Evolutionary conservation across 2,797 vertebrate genomes (phyloP).

Genomic region (Myiothlypis chrysogaster): DNA sequence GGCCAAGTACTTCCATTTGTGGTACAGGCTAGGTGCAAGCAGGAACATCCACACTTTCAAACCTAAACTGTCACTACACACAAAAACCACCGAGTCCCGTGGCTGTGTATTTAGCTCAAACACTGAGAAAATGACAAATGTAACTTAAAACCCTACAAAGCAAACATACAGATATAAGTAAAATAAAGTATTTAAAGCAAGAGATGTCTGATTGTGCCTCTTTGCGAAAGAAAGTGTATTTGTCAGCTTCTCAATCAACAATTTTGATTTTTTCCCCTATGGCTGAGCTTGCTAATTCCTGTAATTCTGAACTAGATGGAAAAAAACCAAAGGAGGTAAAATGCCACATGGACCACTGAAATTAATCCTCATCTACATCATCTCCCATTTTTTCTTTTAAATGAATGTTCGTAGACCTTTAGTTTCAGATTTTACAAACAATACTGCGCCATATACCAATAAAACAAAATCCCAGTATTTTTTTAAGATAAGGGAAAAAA

Average conservation of each 20-base stretch:
- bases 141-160: not conserved
- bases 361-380: not conserved
- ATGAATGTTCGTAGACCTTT: not conserved
- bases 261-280: not conserved
- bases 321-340: not conserved
- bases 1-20: not conserved
- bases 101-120: not conserved
- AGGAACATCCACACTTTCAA: fast-evolving
- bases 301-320: not conserved
- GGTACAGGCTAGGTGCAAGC: not conserved
- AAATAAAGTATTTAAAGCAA: not conserved
- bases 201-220: not conserved
- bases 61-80: not conserved
- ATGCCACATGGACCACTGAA: not conserved
- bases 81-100: fast-evolving
- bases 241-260: not conserved
- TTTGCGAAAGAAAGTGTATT: not conserved
- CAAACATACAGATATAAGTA: not conserved
- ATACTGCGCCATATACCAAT: not conserved
- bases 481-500: not conserved
- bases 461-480: not conserved
- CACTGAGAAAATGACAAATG: not conserved
- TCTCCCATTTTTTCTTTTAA: not conserved
- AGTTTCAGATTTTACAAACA: not conserved
- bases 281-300: not conserved